Percentiles rank a stretch among this genome's conserved stretches.
Evolutionary conservation across 2,797 vertebrate genomes (phyloP).

Genomic region (Numenius phaeopus): DNA sequence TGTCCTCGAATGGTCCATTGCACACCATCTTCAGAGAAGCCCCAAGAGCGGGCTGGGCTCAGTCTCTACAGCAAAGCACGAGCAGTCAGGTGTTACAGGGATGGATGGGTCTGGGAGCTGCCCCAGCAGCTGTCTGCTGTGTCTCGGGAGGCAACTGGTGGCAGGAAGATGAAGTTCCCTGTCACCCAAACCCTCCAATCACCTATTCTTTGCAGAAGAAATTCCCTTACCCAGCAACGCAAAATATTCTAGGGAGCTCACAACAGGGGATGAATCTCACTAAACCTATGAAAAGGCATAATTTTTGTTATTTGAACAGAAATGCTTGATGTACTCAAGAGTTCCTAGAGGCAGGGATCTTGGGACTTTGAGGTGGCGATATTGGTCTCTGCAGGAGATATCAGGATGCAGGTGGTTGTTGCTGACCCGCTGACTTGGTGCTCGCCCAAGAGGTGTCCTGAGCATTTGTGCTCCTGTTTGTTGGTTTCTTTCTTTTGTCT

Average conservation of each 20-base stretch:
- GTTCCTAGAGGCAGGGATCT: neutral
- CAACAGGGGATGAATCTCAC: neutral
- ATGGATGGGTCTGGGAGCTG: neutral
- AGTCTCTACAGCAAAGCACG: neutral
- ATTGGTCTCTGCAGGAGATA: fast-evolving
- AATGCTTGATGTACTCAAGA: neutral
- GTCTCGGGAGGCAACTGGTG: neutral
- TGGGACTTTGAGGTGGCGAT: fast-evolving
- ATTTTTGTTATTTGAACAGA: neutral
- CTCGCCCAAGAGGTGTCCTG: fast-evolving
- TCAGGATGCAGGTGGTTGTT: fast-evolving
- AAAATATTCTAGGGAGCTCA: neutral
- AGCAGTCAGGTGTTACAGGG: fast-evolving
- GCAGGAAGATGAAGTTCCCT: neutral
- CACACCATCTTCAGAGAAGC: neutral
- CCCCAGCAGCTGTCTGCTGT: neutral
- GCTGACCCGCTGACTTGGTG: neutral
- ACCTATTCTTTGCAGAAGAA: neutral
- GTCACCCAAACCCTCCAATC: neutral
- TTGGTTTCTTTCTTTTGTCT: neutral
- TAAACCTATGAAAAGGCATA: neutral
- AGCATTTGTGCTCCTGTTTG: neutral
- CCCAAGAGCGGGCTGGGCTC: neutral
- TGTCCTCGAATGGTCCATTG: neutral
- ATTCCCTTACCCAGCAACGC: neutral